Percentiles rank a stretch among this genome's conserved stretches.
phyloP scores from a whole-genome alignment of 2,888 invertebrate genomes.

The Magallana nippona region DNA sequence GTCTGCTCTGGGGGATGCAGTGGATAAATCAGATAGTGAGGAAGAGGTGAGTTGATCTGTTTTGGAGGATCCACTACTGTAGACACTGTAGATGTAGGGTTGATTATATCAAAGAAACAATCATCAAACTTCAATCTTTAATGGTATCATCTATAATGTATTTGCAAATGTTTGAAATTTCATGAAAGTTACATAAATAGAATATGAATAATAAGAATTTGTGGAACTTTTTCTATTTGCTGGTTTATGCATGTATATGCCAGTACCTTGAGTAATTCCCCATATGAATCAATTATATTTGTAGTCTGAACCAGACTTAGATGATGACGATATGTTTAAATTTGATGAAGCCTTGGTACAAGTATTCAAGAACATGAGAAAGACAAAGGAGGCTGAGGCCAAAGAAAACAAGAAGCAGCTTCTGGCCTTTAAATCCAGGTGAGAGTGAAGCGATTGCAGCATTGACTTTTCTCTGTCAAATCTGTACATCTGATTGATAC shows the following conservation, averaged over 20 bases:
- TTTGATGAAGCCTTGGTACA: slow-evolving; percentile 87
- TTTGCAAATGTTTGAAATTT: too few relatives aligned
- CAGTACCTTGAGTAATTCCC: too few relatives aligned
- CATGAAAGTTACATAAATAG: too few relatives aligned
- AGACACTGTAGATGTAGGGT: background rate
- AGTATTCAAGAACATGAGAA: slow-evolving; percentile 83
- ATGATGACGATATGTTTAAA: slow-evolving; percentile 88
- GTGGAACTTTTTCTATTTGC: background rate
- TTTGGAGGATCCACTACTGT: background rate
- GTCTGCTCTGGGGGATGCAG: slow-evolving; percentile 85
- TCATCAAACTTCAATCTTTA: too few relatives aligned
- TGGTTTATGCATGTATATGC: too few relatives aligned
- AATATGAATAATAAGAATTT: too few relatives aligned
- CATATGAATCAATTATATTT: too few relatives aligned
- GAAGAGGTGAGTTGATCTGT: slow-evolving; percentile 31
- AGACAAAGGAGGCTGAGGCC: slow-evolving; percentile 61
- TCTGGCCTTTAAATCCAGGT: slow-evolving; percentile 65
- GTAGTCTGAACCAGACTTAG: slow-evolving; percentile 83
- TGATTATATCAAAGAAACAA: background rate
- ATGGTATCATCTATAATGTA: too few relatives aligned
- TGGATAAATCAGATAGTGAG: slow-evolving; percentile 69
- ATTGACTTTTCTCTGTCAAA: too few relatives aligned
- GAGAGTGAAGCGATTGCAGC: background rate
- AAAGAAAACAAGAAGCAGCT: slow-evolving; percentile 61
- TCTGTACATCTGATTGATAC: too few relatives aligned